phyloP scores from a whole-genome alignment of 2,113 vertebrate species.

The Leucosticte australis region DNA sequence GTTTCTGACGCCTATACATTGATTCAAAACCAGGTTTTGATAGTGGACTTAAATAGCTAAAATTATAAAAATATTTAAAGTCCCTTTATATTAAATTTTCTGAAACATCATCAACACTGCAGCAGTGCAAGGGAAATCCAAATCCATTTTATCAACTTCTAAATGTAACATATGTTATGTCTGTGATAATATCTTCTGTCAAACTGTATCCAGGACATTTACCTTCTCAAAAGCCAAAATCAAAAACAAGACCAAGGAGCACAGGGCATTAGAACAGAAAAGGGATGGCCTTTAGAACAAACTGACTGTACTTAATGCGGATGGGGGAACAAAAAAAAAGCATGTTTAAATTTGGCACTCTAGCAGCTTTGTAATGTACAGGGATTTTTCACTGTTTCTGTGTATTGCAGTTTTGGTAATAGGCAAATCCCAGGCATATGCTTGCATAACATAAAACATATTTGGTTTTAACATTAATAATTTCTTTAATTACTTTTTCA shows the following conservation, averaged over 20 bases:
- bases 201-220: not conserved
- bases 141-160: not conserved
- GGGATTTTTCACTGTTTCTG: slow-evolving; percentile 17
- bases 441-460: slow-evolving; percentile 13
- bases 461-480: slow-evolving; percentile 36
- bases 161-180: not conserved
- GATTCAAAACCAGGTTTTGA: not conserved
- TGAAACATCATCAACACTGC: not conserved
- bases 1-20: not conserved
- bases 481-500: slow-evolving; percentile 54
- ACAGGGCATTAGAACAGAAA: not conserved
- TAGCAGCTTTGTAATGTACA: not conserved
- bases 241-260: not conserved
- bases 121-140: not conserved
- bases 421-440: slow-evolving; percentile 8
- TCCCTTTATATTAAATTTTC: not conserved
- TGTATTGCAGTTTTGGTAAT: slow-evolving; percentile 45
- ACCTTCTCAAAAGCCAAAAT: not conserved
- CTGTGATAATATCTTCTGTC: not conserved
- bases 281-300: not conserved
- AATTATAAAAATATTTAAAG: not conserved
- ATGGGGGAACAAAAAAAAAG: not conserved
- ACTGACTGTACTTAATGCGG: not conserved
- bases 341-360: slow-evolving; percentile 5
- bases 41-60: not conserved